These are phyloP conservation scores for Micromesistius poutassou DNA, from an alignment of 2,797 vertebrate genomes.

Conservation along the genomic window DNA sequence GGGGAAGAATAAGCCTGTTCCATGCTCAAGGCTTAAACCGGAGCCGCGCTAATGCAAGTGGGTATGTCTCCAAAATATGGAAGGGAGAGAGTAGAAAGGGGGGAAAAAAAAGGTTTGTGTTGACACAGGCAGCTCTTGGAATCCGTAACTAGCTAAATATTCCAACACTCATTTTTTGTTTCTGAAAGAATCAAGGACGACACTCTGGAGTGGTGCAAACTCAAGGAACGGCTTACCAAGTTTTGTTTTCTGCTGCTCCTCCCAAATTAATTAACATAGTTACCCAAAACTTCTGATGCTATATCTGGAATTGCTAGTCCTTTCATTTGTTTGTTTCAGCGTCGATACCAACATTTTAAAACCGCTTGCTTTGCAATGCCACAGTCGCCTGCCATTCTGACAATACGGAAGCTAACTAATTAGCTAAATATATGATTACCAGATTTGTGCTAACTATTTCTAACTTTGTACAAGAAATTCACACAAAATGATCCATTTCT, in stretches of 20 bases:
- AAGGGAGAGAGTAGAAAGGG: slow-evolving; percentile 18
- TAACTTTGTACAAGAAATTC: too few relatives aligned
- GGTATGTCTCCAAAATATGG: slow-evolving; percentile 32
- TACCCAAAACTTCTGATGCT: too few relatives aligned
- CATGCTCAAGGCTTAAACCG: slow-evolving; percentile 45
- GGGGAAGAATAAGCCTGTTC: slow-evolving; percentile 45
- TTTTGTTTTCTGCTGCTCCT: not conserved
- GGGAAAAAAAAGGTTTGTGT: slow-evolving; percentile 18
- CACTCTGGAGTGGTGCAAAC: not conserved
- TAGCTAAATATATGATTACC: too few relatives aligned
- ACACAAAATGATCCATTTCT: too few relatives aligned
- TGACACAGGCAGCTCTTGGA: slow-evolving; percentile 15
- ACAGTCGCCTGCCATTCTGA: too few relatives aligned
- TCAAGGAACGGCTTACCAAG: not conserved
- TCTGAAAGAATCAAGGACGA: slow-evolving; percentile 10
- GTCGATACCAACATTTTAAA: too few relatives aligned
- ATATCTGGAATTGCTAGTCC: too few relatives aligned
- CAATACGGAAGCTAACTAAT: too few relatives aligned
- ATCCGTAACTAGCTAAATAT: slow-evolving; percentile 20
- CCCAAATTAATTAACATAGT: not conserved
- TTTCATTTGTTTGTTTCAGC: too few relatives aligned
- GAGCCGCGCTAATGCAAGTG: slow-evolving; percentile 40
- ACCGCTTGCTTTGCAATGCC: too few relatives aligned
- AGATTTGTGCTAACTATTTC: too few relatives aligned
- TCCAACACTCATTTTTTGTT: not conserved